Base-by-base conservation (phyloP, 1,140 invertebrate species). In the Stegodyphus mimosarum region DNA sequence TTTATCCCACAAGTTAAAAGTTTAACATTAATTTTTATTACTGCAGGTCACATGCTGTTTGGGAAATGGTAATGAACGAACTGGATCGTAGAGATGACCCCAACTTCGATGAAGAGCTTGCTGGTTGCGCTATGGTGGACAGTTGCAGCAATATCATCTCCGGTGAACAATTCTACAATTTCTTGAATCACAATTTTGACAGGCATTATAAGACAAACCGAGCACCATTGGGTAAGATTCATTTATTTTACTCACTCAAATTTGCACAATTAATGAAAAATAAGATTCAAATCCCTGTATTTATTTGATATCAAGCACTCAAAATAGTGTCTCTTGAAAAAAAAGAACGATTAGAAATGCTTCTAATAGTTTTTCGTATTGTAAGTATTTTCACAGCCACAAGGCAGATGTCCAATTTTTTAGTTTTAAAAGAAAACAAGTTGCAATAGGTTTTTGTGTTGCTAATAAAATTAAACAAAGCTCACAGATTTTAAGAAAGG, bases 11-110 rank as follows among this genome's bases (percentile, higher is more conserved):
- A 33, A 1, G 33, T 33, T 33, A 33, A 33, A 3, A 33, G 33
- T 33, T 33, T 33, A 33, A 33, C 33, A 3, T 60, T 60, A 60
- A 60, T 60, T 60, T 60, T 11, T 11, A 2, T 60, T 67, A 15
- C 18, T 67, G 0, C 7, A 94, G 96, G 89, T 89, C 89, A 87
- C 96, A 98, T 90, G 96, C 96, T 52, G 96, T 98, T 9, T 98
- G 97, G 97, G 97, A 98, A 91, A 97, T 98, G 95, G 96, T 98
- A 11, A 96, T 98, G 95, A 98, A 98, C 90, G 96, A 98, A 90
- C 91, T 98, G 88, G 96, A 98, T 91, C 93, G 96, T 85, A 93
- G 97, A 86, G 97, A 98, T 90, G 96, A 98, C 90, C 96, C 96
- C 0, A 94, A 92, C 87, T 96, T 96, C 89, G 96, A 98, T 89